These are phyloP conservation scores for Bembecia ichneumoniformis DNA, from an alignment of 2,888 invertebrate species.

Conservation along the genomic window DNA sequence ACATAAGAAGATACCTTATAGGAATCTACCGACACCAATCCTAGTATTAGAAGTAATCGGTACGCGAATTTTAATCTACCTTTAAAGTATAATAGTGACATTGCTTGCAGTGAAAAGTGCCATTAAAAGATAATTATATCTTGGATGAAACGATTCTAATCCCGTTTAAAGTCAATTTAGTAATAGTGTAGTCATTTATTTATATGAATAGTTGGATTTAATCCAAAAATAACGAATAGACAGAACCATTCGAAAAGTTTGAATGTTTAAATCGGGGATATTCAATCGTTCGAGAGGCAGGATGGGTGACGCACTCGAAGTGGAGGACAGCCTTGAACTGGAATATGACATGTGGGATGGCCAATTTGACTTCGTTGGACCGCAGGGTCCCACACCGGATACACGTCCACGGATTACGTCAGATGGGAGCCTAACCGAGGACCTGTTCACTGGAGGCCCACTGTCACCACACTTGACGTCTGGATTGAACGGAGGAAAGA, in stretches of 20 bases:
- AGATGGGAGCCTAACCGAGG: conserved; percentile 55
- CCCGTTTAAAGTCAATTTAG: conserved; percentile 41
- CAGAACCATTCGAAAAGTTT: conserved; percentile 21
- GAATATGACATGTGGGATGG: conserved; percentile 93
- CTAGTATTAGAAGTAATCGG: conserved; percentile 14
- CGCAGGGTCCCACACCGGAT: conserved; percentile 53
- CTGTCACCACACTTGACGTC: conserved; percentile 58
- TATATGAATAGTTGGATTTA: conserved; percentile 55
- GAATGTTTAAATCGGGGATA: conserved; percentile 63
- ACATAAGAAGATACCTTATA: conserved; percentile 26
- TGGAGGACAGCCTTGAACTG: conserved; percentile 77
- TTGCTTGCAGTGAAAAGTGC: conserved; percentile 31
- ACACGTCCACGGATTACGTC: conserved; percentile 48
- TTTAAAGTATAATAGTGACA: too few relatives aligned
- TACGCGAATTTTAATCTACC: conserved; percentile 1
- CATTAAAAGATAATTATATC: conserved; percentile 52
- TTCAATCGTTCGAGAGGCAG: conserved; percentile 55
- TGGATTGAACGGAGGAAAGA: conserved; percentile 70
- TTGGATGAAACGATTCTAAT: conserved; percentile 44
- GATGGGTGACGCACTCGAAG: conserved; percentile 61
- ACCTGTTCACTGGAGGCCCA: conserved; percentile 61
- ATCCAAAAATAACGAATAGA: conserved; percentile 44
- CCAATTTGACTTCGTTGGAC: conserved; percentile 87
- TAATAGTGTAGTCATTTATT: conserved; percentile 12
- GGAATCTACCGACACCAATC: conserved; percentile 1